Evolutionary conservation across 2,888 invertebrate genomes (phyloP).

Genomic region (Cheilosia urbana): DNA sequence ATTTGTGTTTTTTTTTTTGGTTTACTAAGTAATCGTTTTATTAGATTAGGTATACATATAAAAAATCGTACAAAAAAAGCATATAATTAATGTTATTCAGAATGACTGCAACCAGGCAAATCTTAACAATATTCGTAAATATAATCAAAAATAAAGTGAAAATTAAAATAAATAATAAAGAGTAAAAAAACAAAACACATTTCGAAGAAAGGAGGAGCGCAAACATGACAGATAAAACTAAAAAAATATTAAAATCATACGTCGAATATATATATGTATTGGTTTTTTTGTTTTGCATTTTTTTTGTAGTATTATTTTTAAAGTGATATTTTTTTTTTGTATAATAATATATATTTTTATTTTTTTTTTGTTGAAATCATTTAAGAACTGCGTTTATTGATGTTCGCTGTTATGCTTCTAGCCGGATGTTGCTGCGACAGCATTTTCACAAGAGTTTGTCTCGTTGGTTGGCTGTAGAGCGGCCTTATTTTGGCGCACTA

Average conservation of each 20-base stretch:
- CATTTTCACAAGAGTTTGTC: conserved; percentile 83
- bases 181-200: background rate
- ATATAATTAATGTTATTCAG: conserved; percentile 48
- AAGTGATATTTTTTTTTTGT: conserved; percentile 35
- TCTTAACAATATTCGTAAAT: conserved; percentile 29
- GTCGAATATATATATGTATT: conserved; percentile 9
- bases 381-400: conserved; percentile 14
- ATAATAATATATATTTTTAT: conserved; percentile 58
- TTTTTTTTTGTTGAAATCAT: conserved; percentile 34
- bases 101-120: conserved; percentile 51
- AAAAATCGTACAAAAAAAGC: conserved; percentile 61
- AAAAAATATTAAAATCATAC: conserved; percentile 8
- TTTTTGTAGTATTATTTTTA: conserved; percentile 43
- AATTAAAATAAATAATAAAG: conserved; percentile 10
- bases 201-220: background rate
- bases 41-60: conserved; percentile 38
- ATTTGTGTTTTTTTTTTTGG: conserved; percentile 1
- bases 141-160: conserved; percentile 14
- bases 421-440: conserved; percentile 88
- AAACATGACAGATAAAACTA: conserved; percentile 44
- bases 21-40: conserved; percentile 40
- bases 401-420: conserved; percentile 80
- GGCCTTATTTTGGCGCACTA: conserved; percentile 95
- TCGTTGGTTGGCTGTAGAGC: conserved; percentile 83
- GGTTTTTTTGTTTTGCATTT: conserved; percentile 20